These are phyloP conservation scores for Tenthredo livida DNA, from an alignment of 2,888 invertebrate genomes.

Conservation along the genomic window DNA sequence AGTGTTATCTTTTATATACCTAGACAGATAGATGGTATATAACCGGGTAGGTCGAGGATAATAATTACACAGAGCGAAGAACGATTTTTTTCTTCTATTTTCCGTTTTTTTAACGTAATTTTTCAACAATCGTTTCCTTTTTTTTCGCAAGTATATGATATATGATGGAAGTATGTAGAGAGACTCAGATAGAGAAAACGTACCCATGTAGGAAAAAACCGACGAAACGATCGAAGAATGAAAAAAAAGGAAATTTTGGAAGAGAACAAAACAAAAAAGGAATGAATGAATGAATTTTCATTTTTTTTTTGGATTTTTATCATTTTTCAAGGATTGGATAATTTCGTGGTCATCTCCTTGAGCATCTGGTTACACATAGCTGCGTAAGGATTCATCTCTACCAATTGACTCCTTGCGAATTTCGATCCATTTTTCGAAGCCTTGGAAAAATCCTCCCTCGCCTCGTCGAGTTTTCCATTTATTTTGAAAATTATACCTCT, in stretches of 20 bases:
- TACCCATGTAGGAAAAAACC: no score
- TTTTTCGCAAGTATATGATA: background rate
- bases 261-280: background rate
- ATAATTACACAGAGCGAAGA: background rate
- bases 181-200: background rate
- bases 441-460: conserved; percentile 86
- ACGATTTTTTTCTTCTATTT: background rate
- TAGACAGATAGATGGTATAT: background rate
- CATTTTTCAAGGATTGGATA: conserved; percentile 9
- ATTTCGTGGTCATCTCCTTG: conserved; percentile 85
- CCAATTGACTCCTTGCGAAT: conserved; percentile 92
- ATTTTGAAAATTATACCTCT: conserved; percentile 88
- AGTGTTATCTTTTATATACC: conserved; percentile 71
- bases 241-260: background rate
- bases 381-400: conserved; percentile 95
- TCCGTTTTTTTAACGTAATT: background rate
- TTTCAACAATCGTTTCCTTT: background rate
- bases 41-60: conserved; percentile 44
- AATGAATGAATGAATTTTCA: background rate
- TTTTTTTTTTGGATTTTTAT: background rate
- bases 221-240: no score
- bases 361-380: conserved; percentile 98
- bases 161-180: background rate
- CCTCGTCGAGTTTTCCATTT: conserved; percentile 84
- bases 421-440: conserved; percentile 91